A percentile compares a stretch with the other conserved stretches of the same genome.
Conservation (phyloP, 2,888 invertebrate genomes). For the Ochlodes sylvanus region DNA sequence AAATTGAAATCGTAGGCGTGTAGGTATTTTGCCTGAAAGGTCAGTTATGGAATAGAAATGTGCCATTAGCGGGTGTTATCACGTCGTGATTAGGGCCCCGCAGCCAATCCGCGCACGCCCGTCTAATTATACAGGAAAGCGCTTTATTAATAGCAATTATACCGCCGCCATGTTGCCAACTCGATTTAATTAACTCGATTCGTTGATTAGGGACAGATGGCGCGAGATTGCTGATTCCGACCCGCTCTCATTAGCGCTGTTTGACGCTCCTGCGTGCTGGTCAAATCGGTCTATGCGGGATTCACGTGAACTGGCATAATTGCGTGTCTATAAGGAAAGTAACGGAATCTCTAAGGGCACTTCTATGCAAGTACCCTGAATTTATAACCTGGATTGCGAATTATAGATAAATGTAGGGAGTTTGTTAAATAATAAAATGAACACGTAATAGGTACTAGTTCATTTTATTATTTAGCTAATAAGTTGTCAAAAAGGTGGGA, state of each 20-base stretch:
- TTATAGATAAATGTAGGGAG: too few relatives aligned
- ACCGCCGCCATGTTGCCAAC: slow-evolving; percentile 81
- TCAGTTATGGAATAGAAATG: slow-evolving; percentile 61
- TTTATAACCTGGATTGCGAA: too few relatives aligned
- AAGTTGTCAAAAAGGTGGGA: too few relatives aligned
- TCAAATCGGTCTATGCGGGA: slow-evolving; percentile 8
- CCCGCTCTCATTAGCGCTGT: slow-evolving; percentile 70
- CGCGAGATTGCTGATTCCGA: slow-evolving; percentile 74
- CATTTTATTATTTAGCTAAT: too few relatives aligned
- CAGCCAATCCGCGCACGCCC: slow-evolving; percentile 77
- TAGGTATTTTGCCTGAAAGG: slow-evolving; percentile 22
- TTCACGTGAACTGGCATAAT: slow-evolving; percentile 3
- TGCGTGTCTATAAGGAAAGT: neutral
- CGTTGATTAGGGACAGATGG: slow-evolving; percentile 84
- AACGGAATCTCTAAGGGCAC: neutral
- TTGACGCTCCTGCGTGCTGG: slow-evolving; percentile 47
- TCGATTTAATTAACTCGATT: slow-evolving; percentile 84
- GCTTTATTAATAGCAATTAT: slow-evolving; percentile 85
- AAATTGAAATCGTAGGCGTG: slow-evolving; percentile 23
- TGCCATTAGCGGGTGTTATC: slow-evolving; percentile 81
- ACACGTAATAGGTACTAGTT: too few relatives aligned
- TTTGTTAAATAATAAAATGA: too few relatives aligned
- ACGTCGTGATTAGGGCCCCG: slow-evolving; percentile 78
- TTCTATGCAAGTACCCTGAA: neutral
- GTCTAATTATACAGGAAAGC: slow-evolving; percentile 83